Base-by-base conservation (phyloP, 2,888 invertebrate species). In the Polylopha cassiicola region DNA sequence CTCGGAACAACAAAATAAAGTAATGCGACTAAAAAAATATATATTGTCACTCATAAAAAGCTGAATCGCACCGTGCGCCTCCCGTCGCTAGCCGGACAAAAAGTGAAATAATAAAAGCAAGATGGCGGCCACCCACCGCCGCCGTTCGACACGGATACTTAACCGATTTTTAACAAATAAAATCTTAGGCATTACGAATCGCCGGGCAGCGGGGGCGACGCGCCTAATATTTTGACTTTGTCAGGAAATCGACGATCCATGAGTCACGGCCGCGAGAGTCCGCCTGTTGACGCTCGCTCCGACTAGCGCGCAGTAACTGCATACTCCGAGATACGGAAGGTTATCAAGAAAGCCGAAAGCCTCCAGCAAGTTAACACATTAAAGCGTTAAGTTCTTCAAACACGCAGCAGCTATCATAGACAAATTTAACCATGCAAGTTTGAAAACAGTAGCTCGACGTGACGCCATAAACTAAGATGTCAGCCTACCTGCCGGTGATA, bases 131-230 rank as follows among this genome's bases (percentile, higher is more conserved):
- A 86, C 85, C 85, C 84, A 84, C 82, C 67, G 76, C 55, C 67
- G 68, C 65, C 62, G 73, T 80, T 79, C 80, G 86, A 74, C 80
- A 86, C 85, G 86, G 86, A 65, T 82, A 85, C 85, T 86, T 86
- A 86, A 82, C 80, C 80, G 86, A 86, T 86, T 84, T 84, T 78
- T 77, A 79, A 82, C 85, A 85, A 86, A 86, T 86, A 86, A 86
- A 86, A 82, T 81, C 79, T 81, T 81, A 81, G 76, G 75, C 85
- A 81, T 86, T 75, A 82, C 86, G 81, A 85, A 86, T 86, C 66
- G 78, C 58, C 45, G 69, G 63, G 63, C 69, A 61, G 66, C 62
- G 71, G 67, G 64, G 66, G 65, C 65, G 64, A 63, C 63, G 61
- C 63, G 67, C 62, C 57, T 53, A 59, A 61, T 68, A 68, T 72